Conservation (phyloP, 2,888 invertebrate genomes). For the Nebria brevicollis region DNA sequence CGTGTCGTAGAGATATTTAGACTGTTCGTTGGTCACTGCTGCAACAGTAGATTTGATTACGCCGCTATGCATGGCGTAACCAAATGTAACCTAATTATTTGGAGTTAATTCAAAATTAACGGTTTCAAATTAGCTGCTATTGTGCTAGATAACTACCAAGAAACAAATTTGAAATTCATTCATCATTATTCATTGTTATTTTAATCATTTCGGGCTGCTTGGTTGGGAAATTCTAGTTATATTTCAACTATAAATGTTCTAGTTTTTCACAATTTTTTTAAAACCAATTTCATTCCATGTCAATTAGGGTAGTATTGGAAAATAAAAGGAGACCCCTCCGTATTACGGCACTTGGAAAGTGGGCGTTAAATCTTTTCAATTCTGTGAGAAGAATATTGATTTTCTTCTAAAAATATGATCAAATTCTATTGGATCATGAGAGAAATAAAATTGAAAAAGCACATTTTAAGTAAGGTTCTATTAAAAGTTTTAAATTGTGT, state of each 20-base stretch:
- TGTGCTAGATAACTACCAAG: conserved; percentile 5
- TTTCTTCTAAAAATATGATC: background rate
- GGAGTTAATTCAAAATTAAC: conserved; percentile 15
- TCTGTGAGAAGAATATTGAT: background rate
- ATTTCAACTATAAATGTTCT: no score
- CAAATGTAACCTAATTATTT: conserved; percentile 30
- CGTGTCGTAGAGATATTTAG: conserved; percentile 16
- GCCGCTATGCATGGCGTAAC: background rate
- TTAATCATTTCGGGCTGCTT: no score
- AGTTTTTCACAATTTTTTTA: no score
- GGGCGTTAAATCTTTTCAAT: background rate
- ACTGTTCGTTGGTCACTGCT: conserved; percentile 29
- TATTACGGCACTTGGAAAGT: no score
- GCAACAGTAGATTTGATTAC: conserved; percentile 30
- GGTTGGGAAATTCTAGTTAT: no score
- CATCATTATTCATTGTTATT: background rate
- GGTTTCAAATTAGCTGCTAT: conserved; percentile 20
- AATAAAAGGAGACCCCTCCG: no score
- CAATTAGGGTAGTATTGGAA: no score
- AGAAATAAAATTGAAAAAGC: background rate
- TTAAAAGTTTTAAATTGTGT: background rate
- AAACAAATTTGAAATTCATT: background rate
- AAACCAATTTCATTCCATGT: no score
- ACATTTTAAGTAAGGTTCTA: background rate
- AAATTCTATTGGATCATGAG: background rate